Percentiles rank a stretch among this genome's conserved stretches.
Conservation (phyloP, 2,797 vertebrate genomes). For the Leptoclinus maculatus region DNA sequence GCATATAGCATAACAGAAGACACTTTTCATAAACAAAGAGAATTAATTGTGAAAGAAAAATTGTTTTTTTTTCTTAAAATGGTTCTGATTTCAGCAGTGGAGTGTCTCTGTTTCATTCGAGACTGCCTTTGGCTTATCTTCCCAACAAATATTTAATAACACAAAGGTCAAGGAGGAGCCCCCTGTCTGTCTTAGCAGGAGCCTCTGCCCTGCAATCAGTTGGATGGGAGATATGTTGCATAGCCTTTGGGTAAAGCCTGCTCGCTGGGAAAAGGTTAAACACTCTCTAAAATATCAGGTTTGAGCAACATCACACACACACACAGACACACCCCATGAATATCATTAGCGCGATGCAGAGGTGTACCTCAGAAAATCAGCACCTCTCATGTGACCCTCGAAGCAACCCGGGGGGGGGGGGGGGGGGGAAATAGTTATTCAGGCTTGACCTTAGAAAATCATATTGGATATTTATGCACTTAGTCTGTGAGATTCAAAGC, state of each 20-base stretch:
- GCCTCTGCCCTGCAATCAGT: slow-evolving; percentile 62
- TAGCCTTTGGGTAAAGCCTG: slow-evolving; percentile 63
- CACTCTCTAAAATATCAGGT: slow-evolving; percentile 54
- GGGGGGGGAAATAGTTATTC: slow-evolving; percentile 50
- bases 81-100: slow-evolving; percentile 31
- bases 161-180: slow-evolving; percentile 78
- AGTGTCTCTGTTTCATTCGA: slow-evolving; percentile 30
- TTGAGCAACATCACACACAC: slow-evolving; percentile 17
- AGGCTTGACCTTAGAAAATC: slow-evolving; percentile 63
- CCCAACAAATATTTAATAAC: slow-evolving; percentile 80
- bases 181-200: slow-evolving; percentile 53
- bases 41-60: slow-evolving; percentile 2
- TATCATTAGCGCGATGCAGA: slow-evolving; percentile 68
- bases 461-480: slow-evolving; percentile 51
- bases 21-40: background rate
- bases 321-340: slow-evolving; percentile 55
- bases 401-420: slow-evolving; percentile 45
- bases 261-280: slow-evolving; percentile 79
- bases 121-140: slow-evolving; percentile 53
- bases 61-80: background rate
- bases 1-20: background rate
- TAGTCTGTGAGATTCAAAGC: slow-evolving; percentile 42
- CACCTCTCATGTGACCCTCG: slow-evolving; percentile 54
- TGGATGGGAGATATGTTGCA: slow-evolving; percentile 62
- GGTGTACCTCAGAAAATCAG: slow-evolving; percentile 54